Percentiles rank a stretch among this genome's conserved stretches.
Evolutionary conservation across 2,888 invertebrate genomes (phyloP).

Genomic region (Xanthia icteritia): DNA sequence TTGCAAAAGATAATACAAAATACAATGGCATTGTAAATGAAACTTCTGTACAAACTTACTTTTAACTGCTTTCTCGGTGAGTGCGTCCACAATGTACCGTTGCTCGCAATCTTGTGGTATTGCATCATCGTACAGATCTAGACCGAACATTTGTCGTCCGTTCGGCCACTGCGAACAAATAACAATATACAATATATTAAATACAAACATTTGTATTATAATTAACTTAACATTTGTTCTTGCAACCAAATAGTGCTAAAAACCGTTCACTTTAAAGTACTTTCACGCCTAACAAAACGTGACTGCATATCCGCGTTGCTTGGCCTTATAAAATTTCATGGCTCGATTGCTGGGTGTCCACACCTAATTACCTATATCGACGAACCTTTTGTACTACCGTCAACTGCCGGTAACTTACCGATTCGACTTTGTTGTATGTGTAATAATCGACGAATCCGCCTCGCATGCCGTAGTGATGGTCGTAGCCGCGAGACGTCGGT

Average conservation of each 20-base stretch:
- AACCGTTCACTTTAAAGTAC: slow-evolving; percentile 58
- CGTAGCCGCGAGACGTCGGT: slow-evolving; percentile 94
- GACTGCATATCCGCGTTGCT: slow-evolving; percentile 62
- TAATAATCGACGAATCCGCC: slow-evolving; percentile 95
- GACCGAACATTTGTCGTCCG: slow-evolving; percentile 79
- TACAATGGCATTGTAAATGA: slow-evolving; percentile 45
- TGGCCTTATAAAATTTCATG: slow-evolving; percentile 64
- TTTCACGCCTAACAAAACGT: slow-evolving; percentile 61
- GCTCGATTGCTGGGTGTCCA: slow-evolving; percentile 54
- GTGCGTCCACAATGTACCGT: slow-evolving; percentile 84
- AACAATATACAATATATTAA: slow-evolving; percentile 39
- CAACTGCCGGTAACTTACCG: slow-evolving; percentile 73
- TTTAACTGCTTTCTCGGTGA: slow-evolving; percentile 83
- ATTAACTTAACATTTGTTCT: slow-evolving; percentile 33
- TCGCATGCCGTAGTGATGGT: slow-evolving; percentile 94
- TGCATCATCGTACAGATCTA: slow-evolving; percentile 83
- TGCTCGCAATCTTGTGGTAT: slow-evolving; percentile 81
- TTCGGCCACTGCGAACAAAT: slow-evolving; percentile 82
- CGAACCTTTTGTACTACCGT: slow-evolving; percentile 32
- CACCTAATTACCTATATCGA: slow-evolving; percentile 51
- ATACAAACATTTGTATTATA: slow-evolving; percentile 5
- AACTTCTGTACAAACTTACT: slow-evolving; percentile 74
- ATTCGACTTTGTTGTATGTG: slow-evolving; percentile 85
- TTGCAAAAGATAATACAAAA: slow-evolving; percentile 41
- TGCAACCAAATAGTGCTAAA: slow-evolving; percentile 44